These are phyloP conservation scores for Prorops nasuta DNA, from an alignment of 1,140 invertebrate species.

Conservation along the genomic window DNA sequence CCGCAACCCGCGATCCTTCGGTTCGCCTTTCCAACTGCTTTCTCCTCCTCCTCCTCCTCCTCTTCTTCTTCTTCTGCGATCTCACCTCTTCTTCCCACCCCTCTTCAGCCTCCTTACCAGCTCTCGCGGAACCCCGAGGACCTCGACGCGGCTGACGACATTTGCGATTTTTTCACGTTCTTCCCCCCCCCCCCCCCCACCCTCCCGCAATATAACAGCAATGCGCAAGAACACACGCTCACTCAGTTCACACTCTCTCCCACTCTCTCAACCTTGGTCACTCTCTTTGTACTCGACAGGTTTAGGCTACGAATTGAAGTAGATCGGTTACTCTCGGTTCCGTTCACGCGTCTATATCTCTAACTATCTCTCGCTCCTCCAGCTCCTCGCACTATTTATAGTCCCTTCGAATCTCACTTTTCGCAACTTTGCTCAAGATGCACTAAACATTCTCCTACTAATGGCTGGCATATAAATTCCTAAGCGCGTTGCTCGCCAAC, in stretches of 20 bases:
- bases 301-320: slow-evolving; percentile 58
- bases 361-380: too few relatives aligned
- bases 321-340: slow-evolving; percentile 48
- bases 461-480: too few relatives aligned
- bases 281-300: slow-evolving; percentile 55
- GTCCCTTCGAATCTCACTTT: too few relatives aligned
- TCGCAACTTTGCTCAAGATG: too few relatives aligned
- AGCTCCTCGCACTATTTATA: too few relatives aligned
- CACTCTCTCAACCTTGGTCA: slow-evolving; percentile 16
- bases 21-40: too few relatives aligned
- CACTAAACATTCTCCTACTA: too few relatives aligned
- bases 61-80: background rate
- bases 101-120: too few relatives aligned
- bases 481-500: too few relatives aligned
- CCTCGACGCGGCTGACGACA: background rate
- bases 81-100: too few relatives aligned
- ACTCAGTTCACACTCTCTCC: background rate
- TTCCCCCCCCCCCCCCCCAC: background rate
- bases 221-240: slow-evolving; percentile 9
- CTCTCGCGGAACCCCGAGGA: too few relatives aligned
- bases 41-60: background rate
- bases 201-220: slow-evolving; percentile 8
- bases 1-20: background rate
- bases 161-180: background rate
- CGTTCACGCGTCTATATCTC: slow-evolving; percentile 4